These are phyloP conservation scores for Ophion ventricosus DNA, from an alignment of 2,888 invertebrate species.

Conservation along the genomic window DNA sequence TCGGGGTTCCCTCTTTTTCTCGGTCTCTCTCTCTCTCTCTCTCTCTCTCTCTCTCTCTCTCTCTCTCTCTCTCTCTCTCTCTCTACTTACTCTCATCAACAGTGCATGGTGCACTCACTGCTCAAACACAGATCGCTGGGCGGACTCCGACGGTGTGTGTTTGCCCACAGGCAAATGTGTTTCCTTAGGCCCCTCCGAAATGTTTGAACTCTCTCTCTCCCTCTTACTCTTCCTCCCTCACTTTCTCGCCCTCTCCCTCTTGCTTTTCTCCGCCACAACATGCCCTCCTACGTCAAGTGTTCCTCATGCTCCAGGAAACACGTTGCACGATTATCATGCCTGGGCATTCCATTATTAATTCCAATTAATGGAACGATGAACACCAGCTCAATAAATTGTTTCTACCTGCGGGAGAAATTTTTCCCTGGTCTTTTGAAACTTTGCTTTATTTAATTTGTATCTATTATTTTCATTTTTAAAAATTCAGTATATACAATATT, in stretches of 20 bases:
- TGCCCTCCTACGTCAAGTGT: conserved; percentile 17
- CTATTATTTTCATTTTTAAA: too few species aligned
- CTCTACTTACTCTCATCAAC: conserved; percentile 41
- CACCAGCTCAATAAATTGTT: background rate
- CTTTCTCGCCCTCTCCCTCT: too few species aligned
- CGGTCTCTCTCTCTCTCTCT: conserved; percentile 14
- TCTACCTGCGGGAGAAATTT: background rate
- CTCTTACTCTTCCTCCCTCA: background rate
- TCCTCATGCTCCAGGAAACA: conserved; percentile 20
- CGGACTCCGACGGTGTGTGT: conserved; percentile 68
- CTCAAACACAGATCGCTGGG: conserved; percentile 33
- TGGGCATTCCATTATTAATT: conserved; percentile 22
- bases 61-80: conserved; percentile 24
- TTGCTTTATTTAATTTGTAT: background rate
- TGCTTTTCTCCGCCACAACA: conserved; percentile 11
- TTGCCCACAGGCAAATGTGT: conserved; percentile 82
- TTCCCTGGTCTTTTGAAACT: background rate
- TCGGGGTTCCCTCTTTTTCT: background rate
- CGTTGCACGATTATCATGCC: background rate
- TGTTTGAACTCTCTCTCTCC: conserved; percentile 75
- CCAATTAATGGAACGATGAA: background rate
- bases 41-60: conserved; percentile 36
- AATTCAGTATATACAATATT: background rate
- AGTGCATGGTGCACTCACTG: conserved; percentile 43
- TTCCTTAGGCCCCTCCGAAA: conserved; percentile 81